phyloP scores from a whole-genome alignment of 2,888 invertebrate genomes.

The Globia sparganii region DNA sequence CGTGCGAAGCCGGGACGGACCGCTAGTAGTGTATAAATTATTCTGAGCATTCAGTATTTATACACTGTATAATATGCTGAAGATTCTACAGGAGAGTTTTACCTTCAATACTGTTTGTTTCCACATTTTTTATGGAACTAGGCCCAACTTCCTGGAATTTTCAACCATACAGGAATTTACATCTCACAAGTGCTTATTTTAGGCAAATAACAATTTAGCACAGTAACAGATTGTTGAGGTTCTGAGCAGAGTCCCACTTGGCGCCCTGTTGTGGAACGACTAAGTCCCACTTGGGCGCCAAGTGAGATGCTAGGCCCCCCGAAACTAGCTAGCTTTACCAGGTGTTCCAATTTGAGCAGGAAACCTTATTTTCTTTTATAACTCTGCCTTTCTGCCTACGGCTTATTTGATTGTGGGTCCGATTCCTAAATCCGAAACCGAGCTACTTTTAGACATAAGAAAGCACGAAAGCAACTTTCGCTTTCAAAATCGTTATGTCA shows the following conservation, averaged over 20 bases:
- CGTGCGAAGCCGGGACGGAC: too few species aligned
- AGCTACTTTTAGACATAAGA: conserved; percentile 6
- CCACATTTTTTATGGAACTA: neutral
- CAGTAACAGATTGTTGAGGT: neutral
- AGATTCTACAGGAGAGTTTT: neutral
- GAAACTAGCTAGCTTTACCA: too few species aligned
- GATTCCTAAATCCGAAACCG: conserved; percentile 2
- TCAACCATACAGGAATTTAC: neutral
- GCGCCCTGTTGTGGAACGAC: neutral
- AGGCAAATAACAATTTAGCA: neutral
- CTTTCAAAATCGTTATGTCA: conserved; percentile 36
- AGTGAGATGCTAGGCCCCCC: neutral
- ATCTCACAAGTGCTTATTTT: neutral
- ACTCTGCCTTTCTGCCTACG: neutral
- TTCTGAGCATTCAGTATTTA: neutral
- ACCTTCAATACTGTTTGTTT: too few species aligned
- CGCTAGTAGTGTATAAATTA: too few species aligned
- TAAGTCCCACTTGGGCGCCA: conserved; percentile 28
- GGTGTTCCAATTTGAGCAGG: neutral
- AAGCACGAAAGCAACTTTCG: conserved; percentile 46
- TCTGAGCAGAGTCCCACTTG: neutral
- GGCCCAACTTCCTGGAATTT: neutral
- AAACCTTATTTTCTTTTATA: too few species aligned
- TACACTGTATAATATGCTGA: neutral
- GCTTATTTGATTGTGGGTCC: neutral